These are phyloP conservation scores for Aviceda subcristata DNA, from an alignment of 2,113 vertebrate genomes.

Conservation along the genomic window DNA sequence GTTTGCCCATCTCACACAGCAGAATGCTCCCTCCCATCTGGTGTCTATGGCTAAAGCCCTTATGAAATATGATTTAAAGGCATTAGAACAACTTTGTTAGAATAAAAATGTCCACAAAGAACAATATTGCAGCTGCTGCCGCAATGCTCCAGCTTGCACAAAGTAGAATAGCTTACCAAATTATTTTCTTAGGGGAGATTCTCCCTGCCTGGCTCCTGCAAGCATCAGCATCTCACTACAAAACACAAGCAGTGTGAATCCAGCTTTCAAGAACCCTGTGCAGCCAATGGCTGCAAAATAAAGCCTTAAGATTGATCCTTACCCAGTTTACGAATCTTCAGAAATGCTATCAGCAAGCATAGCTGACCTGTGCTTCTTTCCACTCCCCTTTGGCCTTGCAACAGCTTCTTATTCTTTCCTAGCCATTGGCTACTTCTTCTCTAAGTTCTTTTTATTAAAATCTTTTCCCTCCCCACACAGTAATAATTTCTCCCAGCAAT, in stretches of 20 bases:
- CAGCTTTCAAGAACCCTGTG: neutral
- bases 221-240: neutral
- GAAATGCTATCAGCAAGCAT: neutral
- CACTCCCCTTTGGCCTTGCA: neutral
- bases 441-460: constrained; percentile 9
- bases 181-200: neutral
- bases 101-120: neutral
- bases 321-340: neutral
- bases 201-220: neutral
- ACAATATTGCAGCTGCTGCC: neutral
- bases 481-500: neutral
- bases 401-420: neutral
- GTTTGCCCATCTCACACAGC: neutral
- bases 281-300: neutral
- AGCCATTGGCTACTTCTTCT: neutral
- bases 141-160: neutral
- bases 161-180: neutral
- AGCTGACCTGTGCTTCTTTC: neutral
- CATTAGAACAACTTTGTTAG: neutral
- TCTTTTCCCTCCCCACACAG: neutral
- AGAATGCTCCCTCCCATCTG: neutral
- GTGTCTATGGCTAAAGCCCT: neutral
- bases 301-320: neutral
- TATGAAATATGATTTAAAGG: neutral
- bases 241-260: neutral